These are phyloP conservation scores for Philereme transversata DNA, from an alignment of 2,888 invertebrate species.

Conservation along the genomic window DNA sequence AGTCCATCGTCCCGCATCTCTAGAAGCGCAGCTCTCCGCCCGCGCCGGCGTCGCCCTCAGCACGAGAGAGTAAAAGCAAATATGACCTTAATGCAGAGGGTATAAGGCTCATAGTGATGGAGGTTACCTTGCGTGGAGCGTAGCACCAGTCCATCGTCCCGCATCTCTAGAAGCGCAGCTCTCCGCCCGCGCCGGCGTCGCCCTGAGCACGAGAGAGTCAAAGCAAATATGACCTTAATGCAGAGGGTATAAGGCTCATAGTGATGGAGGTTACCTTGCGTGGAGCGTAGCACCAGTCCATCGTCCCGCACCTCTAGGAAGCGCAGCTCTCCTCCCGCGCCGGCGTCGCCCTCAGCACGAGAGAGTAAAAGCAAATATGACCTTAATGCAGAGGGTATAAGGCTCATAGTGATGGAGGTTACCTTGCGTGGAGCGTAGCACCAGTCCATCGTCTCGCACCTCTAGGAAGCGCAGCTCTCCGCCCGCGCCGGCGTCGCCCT, in stretches of 20 bases:
- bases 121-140: neutral
- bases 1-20: neutral
- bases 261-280: slow-evolving; percentile 1
- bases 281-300: slow-evolving; percentile 61
- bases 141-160: slow-evolving; percentile 61
- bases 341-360: neutral
- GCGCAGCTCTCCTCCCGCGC: neutral
- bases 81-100: too few species aligned
- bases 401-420: neutral
- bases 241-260: neutral
- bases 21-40: neutral
- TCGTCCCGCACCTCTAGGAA: neutral
- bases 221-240: neutral
- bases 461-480: slow-evolving; percentile 95
- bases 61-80: too few species aligned
- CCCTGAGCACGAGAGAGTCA: too few species aligned
- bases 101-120: too few species aligned
- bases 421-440: slow-evolving; percentile 88
- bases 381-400: neutral
- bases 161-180: neutral
- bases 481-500: slow-evolving; percentile 94
- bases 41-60: too few species aligned
- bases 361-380: neutral
- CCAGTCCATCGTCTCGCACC: slow-evolving; percentile 97
- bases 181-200: too few species aligned